Evolutionary conservation across 2,113 vertebrate genomes (phyloP).

Genomic region (Anoplopoma fimbria): DNA sequence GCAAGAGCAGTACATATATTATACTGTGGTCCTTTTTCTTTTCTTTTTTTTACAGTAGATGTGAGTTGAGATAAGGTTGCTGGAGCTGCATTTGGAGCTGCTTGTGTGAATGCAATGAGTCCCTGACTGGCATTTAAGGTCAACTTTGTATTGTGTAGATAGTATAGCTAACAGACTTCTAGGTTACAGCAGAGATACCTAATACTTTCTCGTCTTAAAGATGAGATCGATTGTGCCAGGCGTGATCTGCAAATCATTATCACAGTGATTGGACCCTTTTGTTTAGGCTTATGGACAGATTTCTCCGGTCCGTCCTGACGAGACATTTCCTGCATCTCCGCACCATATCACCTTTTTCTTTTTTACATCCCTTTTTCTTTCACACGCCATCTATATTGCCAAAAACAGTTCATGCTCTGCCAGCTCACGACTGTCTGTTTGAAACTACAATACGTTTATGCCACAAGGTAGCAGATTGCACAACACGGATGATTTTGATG

Average conservation of each 20-base stretch:
- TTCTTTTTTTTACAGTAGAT: background rate
- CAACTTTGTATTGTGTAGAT: slow-evolving; percentile 4
- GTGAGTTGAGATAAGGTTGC: background rate
- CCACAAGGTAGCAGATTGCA: slow-evolving; percentile 5
- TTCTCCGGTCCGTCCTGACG: slow-evolving; percentile 38
- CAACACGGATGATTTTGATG: background rate
- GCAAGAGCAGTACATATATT: background rate
- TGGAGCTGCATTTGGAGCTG: background rate
- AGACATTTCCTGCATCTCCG: slow-evolving; percentile 7
- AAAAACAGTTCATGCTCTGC: background rate
- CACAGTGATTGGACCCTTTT: slow-evolving; percentile 17
- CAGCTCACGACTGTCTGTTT: slow-evolving; percentile 1
- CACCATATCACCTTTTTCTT: background rate
- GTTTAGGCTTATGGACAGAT: slow-evolving; percentile 57
- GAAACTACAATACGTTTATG: background rate
- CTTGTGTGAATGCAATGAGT: slow-evolving; percentile 17
- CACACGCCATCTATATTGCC: background rate
- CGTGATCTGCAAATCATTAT: background rate
- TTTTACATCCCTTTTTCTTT: background rate
- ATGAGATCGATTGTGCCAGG: background rate
- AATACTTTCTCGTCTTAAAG: background rate
- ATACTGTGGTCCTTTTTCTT: background rate
- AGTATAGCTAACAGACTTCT: background rate
- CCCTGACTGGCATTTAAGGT: background rate
- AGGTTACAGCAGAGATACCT: background rate